A percentile compares a stretch with the other conserved stretches of the same genome.
These are phyloP conservation scores for Cynopterus brachyotis DNA, from an alignment of 2,113 vertebrate genomes.

Conservation along the genomic window DNA sequence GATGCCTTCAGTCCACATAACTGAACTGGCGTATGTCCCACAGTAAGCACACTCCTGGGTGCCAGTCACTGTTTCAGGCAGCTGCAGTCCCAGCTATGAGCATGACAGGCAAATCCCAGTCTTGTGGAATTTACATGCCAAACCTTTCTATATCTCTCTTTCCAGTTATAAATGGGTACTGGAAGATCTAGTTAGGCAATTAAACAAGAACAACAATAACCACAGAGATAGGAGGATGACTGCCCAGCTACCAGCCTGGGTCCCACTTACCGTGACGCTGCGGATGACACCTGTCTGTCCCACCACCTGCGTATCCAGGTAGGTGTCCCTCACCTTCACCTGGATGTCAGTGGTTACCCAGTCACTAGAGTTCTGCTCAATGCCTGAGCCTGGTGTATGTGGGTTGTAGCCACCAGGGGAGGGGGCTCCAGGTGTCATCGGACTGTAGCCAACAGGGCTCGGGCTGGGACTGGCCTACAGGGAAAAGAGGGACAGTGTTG, in stretches of 20 bases:
- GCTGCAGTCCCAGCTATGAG: not conserved
- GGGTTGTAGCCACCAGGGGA: constrained; percentile 96
- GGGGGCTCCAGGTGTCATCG: constrained; percentile 96
- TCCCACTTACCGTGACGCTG: constrained; percentile 89
- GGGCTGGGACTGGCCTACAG: constrained; percentile 93
- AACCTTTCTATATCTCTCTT: not conserved
- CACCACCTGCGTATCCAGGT: constrained; percentile 90
- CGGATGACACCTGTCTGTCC: constrained; percentile 93
- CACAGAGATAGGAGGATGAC: not conserved
- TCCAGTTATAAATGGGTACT: not conserved
- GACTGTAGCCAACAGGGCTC: constrained; percentile 95
- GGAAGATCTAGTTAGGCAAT: not conserved
- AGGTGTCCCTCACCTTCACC: constrained; percentile 93
- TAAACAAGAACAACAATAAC: not conserved
- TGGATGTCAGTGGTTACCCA: constrained; percentile 97
- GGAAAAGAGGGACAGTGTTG: not conserved
- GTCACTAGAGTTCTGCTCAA: constrained; percentile 93
- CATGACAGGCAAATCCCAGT: not conserved
- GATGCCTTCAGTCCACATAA: not conserved
- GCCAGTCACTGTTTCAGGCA: not conserved
- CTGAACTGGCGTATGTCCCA: not conserved
- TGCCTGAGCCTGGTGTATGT: constrained; percentile 94
- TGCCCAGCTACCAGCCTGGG: not conserved
- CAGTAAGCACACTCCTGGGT: not conserved
- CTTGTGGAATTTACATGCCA: not conserved